Base-by-base conservation (phyloP, 1,140 invertebrate genomes). In the Ephestia elutella region DNA sequence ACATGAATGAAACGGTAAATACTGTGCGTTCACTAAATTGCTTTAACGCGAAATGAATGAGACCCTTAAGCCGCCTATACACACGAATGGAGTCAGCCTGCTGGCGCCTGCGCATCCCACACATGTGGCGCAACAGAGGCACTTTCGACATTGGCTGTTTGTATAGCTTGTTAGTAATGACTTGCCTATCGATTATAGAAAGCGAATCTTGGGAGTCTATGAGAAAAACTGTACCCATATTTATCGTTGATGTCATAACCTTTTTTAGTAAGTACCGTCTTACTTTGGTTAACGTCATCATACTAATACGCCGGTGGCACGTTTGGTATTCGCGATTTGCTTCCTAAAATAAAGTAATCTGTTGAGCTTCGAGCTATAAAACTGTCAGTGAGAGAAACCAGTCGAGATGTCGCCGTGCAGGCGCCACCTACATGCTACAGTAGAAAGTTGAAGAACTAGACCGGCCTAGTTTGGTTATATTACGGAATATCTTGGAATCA, bases 391-490 rank as follows among this genome's bases (percentile, higher is more conserved):
- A 65, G 55, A 44, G 21, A 49, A 11, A 64, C 62, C 56, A 64
- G 61, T 63, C 60, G 53, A 51, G 60, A 68, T 64, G 67, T 64
- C 68, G 64, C 68, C 68, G 61, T 57, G 56, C 66, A 60, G 65
- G 74, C 72, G 71, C 71, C 77, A 69, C 70, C 73, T 77, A 81
- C 80, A 65, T 75, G 63, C 59, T 62, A 69, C 66, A 63, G 71
- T 80, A 84, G 83, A 86, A 86, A 86, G 83, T 86, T 82, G 79
- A 80, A 70, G 73, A 82, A 83, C 81, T 86, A 79, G 80, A 82
- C 60, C 71, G 73, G 68, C 66, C 75, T 66, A 75, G 68, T 75
- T 82, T 76, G 70, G 67, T 63, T 50, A 66, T 71, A 78, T 82
- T 74, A 77, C 70, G 68, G 76, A 72, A 77, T 75, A 64, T 68